phyloP scores from a whole-genome alignment of 2,113 vertebrate species.

The Prolemur simus region DNA sequence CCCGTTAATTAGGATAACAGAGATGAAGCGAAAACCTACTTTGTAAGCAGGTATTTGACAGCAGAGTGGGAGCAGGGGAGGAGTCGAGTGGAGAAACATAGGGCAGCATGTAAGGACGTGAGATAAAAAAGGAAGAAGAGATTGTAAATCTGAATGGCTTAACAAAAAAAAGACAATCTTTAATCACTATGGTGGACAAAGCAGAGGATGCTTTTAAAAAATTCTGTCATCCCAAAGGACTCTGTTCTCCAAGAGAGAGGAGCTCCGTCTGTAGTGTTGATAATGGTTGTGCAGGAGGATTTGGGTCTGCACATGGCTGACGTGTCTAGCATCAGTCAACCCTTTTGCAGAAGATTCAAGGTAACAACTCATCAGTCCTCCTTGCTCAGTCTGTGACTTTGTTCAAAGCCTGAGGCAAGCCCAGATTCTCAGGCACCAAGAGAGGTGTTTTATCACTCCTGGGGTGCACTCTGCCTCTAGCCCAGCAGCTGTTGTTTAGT shows the following conservation, averaged over 20 bases:
- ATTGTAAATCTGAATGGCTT: background rate
- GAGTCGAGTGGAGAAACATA: background rate
- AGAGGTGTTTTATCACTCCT: constrained; percentile 79
- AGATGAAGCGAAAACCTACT: constrained; percentile 40
- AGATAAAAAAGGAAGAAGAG: background rate
- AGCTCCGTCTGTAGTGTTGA: background rate
- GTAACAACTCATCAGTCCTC: constrained; percentile 81
- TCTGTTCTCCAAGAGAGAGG: background rate
- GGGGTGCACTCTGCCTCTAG: constrained; percentile 80
- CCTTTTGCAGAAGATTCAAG: constrained; percentile 72
- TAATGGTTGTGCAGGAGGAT: background rate
- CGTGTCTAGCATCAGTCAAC: constrained; percentile 80
- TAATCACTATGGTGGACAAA: background rate
- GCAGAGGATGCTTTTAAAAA: background rate
- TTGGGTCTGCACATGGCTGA: constrained; percentile 74
- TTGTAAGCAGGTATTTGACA: constrained; percentile 13
- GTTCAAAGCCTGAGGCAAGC: constrained; percentile 85
- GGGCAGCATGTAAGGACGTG: background rate
- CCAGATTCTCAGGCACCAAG: constrained; percentile 82
- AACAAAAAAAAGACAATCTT: background rate
- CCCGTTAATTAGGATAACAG: constrained; percentile 51
- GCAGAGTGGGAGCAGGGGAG: background rate
- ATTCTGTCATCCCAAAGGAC: background rate
- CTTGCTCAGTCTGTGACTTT: constrained; percentile 79
- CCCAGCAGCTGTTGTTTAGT: constrained; percentile 92